Evolutionary conservation across 2,797 vertebrate genomes (phyloP), one percentile per base, ranked within the genome.

Genomic region (Tokudaia muenninki): DNA sequence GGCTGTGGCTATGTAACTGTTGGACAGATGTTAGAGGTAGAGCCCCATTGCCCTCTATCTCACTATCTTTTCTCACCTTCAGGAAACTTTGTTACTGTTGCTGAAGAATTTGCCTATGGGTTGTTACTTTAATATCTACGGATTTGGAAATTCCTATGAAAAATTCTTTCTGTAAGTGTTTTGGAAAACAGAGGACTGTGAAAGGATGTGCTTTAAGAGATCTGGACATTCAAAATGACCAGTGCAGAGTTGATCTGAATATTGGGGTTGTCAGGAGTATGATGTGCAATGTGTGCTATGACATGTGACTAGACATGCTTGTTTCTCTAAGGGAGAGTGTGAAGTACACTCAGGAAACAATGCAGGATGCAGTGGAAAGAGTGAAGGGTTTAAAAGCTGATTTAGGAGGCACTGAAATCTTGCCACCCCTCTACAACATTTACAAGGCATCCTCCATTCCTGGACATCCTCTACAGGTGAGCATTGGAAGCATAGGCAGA

Each of bases 91-190:
- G 88, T 97, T 99, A 94, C 98, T 99, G 47, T 98, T 99, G 83
- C 97, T 99, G 97, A 99, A 99, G 98, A 99, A 99, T 96, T 98
- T 99, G 90, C 99, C 99, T 11, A 50, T 99, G 44, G 99, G 98
- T 96, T 99, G 99, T 97, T 99, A 99, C 96, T 99, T 99, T 98
- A 99, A 99, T 97, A 98, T 99, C 96, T 99, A 99, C 84, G 98
- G 98, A 94, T 99, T 99, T 93, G 99, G 99, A 14, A 99, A 98
- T 57, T 3, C 4, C 0, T 99, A 97, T 94, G 97, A 99, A 47
- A 97, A 98, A 84, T 99, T 99, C 95, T 99, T 99, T 96, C 98
- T 93, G 99, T 99, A 96, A 99, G 99, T 98, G 57, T 88, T 47
- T 83, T 24, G 29, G 86, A 89, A 88, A 63, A 5, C 13, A 11